Base-by-base conservation (phyloP, 2,113 vertebrate genomes). In the Urocynchramus pylzowi region DNA sequence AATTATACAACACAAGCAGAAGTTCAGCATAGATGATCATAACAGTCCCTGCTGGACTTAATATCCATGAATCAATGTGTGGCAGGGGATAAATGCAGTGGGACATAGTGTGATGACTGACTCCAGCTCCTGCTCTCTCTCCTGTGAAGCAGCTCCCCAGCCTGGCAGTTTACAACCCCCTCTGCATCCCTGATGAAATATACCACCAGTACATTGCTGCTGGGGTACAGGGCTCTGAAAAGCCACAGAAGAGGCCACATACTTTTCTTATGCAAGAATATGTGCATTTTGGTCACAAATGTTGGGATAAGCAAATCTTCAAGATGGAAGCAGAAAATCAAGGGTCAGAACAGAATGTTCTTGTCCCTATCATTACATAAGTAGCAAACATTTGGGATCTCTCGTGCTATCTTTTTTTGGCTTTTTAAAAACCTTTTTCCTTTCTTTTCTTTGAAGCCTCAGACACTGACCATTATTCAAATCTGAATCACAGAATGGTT, bases 141-240 rank as follows among this genome's bases (percentile, higher is more conserved):
- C 70, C 75, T 60, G 5, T 35, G 37, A 56, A 52, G 44, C 24
- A 65, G 14, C 33, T 71, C 64, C 69, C 30, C 47, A 42, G 27
- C 35, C 39, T 2, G 44, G 63, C 1, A 1, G 63, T 69, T 77
- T 28, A 26, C 15, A 80, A 15, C 31, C 41, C 1, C 0, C 28
- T 4, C 35, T 70, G 17, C 22, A 23, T 18, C 33, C 59, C 73
- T 60, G 44, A 35, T 1, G 4, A 44, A 76, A 68, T 30, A 13
- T 4, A 33, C 26, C 44, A 52, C 8, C 5, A 10, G 15, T 19
- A 41, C 13, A 3, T 9, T 47, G 44, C 53, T 96, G n/a, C 67
- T 70, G 30, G 16, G 20, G 19, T 16, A 45, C 42, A 27, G 47
- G 42, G 39, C 68, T 41, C 23, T 26, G 49, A 76, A 75, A 63